phyloP scores from a whole-genome alignment of 2,113 vertebrate genomes.

The Solenodon paradoxus region DNA sequence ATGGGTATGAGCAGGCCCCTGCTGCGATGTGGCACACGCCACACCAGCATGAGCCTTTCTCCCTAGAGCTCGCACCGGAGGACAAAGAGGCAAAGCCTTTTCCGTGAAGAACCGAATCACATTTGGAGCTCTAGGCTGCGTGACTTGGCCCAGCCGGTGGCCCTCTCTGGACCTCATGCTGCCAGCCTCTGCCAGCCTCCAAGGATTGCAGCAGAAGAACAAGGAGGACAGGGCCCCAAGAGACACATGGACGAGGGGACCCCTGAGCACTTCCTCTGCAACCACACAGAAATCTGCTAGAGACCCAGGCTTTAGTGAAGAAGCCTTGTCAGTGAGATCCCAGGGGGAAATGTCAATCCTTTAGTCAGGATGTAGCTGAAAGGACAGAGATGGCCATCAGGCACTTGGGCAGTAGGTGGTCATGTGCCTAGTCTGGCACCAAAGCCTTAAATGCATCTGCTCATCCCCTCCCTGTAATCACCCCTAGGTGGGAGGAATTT shows the following conservation, averaged over 20 bases:
- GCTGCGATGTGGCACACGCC: no score
- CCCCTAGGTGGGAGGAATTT: background rate
- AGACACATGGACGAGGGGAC: background rate
- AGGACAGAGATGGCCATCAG: background rate
- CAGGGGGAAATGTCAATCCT: background rate
- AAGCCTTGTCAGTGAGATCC: background rate
- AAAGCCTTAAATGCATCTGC: no score
- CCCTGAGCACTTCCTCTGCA: background rate
- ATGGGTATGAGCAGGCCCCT: no score
- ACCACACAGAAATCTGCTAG: background rate
- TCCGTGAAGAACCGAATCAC: background rate
- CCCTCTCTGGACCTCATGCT: constrained; percentile 21
- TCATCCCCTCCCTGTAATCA: background rate
- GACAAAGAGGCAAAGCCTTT: background rate
- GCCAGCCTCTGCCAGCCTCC: background rate
- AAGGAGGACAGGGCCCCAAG: no score
- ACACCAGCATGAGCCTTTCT: no score
- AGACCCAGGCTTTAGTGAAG: background rate
- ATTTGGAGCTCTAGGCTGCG: background rate
- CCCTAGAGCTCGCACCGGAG: background rate
- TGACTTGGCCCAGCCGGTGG: fast-evolving
- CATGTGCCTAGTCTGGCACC: background rate
- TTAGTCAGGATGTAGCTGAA: background rate
- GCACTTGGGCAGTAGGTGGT: background rate
- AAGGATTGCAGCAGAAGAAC: background rate